Base-by-base conservation (phyloP, 2,888 invertebrate genomes). In the Pyrochroa serraticornis region DNA sequence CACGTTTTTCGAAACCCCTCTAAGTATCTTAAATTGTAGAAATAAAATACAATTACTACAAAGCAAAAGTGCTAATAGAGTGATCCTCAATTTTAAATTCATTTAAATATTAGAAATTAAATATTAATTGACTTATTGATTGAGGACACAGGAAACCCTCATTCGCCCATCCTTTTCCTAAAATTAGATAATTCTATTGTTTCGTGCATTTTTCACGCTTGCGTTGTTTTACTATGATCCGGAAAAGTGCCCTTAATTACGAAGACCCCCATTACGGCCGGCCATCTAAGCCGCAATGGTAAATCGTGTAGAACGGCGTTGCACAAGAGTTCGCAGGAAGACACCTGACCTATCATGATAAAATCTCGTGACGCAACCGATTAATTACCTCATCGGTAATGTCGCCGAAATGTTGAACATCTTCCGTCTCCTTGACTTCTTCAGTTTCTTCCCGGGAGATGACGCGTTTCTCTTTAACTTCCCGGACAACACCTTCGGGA, bases 391-490 rank as follows among this genome's bases (percentile, higher is more conserved):
- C 88, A 79, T 94, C 93, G 46, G 92, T 90, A 72, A 93, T 90
- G 75, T 93, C 91, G 32, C 93, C 93, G 51, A 88, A 82, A 73
- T 93, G 90, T 70, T 89, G 88, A 57, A 90, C 85, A 80, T 94
- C 92, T 80, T 94, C 93, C 0, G 90, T 92, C 79, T 94, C 93
- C 62, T 88, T 83, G 34, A 88, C 86, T 68, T 92, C 89, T 71
- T 93, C 91, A 39, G 87, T 89, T 75, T 93, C 89, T 79, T 93
- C 92, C 58, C 92, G 84, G 41, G 92, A 92, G 66, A 91, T 85
- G 56, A 93, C 87, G 31, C 87, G 85, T 64, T 86, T 87, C 77
- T 93, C 92, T 70, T 88, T 88, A 66, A 89, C 89, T 81, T 93
- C 92, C 52, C 90, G 85, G 46, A 94, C 91, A 66, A 93, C 83